phyloP scores from a whole-genome alignment of 2,888 invertebrate genomes.

The Epirrhoe alternata region DNA sequence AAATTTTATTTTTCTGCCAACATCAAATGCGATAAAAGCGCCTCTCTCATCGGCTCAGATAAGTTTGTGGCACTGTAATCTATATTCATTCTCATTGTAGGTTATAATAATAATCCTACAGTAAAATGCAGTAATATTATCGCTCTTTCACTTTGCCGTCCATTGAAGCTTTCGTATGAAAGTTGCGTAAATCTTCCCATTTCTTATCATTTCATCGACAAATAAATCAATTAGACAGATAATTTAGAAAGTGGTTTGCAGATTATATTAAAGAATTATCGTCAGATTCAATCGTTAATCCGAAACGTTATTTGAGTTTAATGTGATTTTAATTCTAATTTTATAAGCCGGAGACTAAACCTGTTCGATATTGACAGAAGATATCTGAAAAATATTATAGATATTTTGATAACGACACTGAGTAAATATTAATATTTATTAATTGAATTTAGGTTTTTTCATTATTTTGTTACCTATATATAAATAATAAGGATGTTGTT shows the following conservation, averaged over 20 bases:
- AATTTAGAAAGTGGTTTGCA: constrained; percentile 22
- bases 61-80: too few relatives aligned
- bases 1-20: too few relatives aligned
- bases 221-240: constrained; percentile 8
- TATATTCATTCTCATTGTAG: too few relatives aligned
- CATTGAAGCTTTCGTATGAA: neutral
- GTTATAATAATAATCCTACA: too few relatives aligned
- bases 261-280: constrained; percentile 11
- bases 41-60: too few relatives aligned
- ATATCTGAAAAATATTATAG: neutral
- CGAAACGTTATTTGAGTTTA: neutral
- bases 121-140: too few relatives aligned
- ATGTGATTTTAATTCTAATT: constrained; percentile 19
- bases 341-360: constrained; percentile 12
- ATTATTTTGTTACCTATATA: too few relatives aligned
- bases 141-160: neutral
- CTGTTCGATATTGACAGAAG: constrained; percentile 9
- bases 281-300: constrained; percentile 12
- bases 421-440: neutral
- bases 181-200: neutral
- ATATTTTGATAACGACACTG: neutral
- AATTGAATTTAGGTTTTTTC: too few relatives aligned
- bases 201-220: neutral
- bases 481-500: too few relatives aligned
- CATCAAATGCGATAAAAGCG: too few relatives aligned